Percentiles rank a stretch among this genome's conserved stretches.
phyloP scores from a whole-genome alignment of 1,140 invertebrate species.

The Varroa destructor region DNA sequence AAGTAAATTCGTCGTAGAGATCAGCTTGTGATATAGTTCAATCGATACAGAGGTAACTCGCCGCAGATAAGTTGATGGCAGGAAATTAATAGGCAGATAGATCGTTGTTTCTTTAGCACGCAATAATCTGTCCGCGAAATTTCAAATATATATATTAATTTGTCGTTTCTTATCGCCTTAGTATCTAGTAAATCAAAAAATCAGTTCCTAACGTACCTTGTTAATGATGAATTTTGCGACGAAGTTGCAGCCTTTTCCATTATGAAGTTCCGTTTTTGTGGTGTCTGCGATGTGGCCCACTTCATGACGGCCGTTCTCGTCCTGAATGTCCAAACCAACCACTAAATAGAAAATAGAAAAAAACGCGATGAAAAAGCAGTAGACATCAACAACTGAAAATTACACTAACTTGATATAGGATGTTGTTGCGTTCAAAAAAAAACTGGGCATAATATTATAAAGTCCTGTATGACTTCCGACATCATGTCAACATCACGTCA shows the following conservation, averaged over 20 bases:
- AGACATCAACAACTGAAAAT: neutral
- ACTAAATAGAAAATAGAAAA: slow-evolving; percentile 39
- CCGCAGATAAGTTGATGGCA: no score
- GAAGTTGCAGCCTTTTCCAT: slow-evolving; percentile 46
- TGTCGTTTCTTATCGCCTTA: no score
- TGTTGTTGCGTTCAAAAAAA: neutral
- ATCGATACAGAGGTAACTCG: no score
- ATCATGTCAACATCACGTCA: no score
- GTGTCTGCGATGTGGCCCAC: slow-evolving; percentile 51
- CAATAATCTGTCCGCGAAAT: no score
- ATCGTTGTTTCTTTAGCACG: no score
- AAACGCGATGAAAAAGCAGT: neutral
- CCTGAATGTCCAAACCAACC: slow-evolving; percentile 51
- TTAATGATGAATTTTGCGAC: slow-evolving; percentile 49
- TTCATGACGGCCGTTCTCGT: slow-evolving; percentile 53
- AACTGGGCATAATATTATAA: slow-evolving; percentile 8
- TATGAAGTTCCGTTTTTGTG: slow-evolving; percentile 43
- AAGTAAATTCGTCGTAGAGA: no score
- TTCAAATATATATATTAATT: no score
- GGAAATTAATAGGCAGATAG: no score
- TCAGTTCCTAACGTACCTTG: slow-evolving; percentile 41
- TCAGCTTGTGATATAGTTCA: no score
- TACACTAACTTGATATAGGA: slow-evolving; percentile 14
- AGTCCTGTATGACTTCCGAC: no score
- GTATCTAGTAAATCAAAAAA: no score